Conservation (phyloP, 2,797 vertebrate genomes). For the Erpetoichthys calabaricus region DNA sequence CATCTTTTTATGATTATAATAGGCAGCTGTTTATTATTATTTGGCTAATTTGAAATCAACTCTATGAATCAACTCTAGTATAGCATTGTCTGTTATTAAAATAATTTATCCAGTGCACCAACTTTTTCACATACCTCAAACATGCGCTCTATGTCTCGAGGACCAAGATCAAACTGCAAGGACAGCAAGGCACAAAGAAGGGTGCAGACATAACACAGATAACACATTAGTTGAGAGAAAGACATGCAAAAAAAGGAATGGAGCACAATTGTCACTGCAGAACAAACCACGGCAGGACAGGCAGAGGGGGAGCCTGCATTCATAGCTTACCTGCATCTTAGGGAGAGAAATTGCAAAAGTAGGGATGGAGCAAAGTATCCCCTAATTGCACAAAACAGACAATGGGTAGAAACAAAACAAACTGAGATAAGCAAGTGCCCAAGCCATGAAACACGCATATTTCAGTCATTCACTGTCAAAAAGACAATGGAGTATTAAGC, state of each 20-base stretch:
- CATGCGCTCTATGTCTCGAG: constrained; percentile 57
- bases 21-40: no score
- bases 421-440: neutral
- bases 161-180: constrained; percentile 44
- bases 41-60: no score
- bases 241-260: constrained; percentile 12
- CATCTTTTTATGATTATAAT: no score
- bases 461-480: no score
- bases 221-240: constrained; percentile 30
- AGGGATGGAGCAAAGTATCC: constrained; percentile 58
- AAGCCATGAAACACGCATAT: no score
- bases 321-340: constrained; percentile 46
- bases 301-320: neutral
- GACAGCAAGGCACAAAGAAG: constrained; percentile 42
- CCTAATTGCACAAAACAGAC: constrained; percentile 33
- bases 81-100: no score
- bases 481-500: neutral
- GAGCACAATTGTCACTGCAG: constrained; percentile 5
- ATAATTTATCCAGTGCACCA: no score
- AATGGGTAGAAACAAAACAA: constrained; percentile 29
- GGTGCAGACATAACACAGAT: constrained; percentile 38
- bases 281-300: constrained; percentile 7
- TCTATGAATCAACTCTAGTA: no score
- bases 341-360: constrained; percentile 70
- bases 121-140: constrained; percentile 50